These are phyloP conservation scores for Cichlasoma orientale DNA, from an alignment of 2,797 vertebrate species.

Conservation along the genomic window DNA sequence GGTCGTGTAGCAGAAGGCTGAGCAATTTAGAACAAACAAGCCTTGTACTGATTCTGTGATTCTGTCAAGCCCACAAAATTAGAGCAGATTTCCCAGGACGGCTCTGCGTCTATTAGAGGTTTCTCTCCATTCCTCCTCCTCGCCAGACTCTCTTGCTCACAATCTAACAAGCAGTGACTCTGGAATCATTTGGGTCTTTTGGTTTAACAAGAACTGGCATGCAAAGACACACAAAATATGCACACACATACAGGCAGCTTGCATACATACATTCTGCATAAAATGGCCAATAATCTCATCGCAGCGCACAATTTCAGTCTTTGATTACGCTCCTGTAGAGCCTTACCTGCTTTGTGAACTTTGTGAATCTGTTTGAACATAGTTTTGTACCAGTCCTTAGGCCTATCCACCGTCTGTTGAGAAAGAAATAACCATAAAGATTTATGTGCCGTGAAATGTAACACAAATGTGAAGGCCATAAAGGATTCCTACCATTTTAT, in stretches of 20 bases:
- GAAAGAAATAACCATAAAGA: constrained; percentile 37
- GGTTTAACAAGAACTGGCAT: constrained; percentile 45
- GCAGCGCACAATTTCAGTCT: neutral
- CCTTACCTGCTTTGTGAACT: constrained; percentile 95
- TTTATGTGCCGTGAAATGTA: constrained; percentile 32
- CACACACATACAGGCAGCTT: neutral
- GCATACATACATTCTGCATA: constrained; percentile 22
- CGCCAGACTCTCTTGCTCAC: constrained; percentile 39
- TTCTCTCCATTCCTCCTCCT: constrained; percentile 46
- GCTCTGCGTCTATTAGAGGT: constrained; percentile 59
- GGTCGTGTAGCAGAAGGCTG: constrained; percentile 34
- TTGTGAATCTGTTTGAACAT: constrained; percentile 99
- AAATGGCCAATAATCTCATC: neutral
- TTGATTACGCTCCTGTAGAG: neutral
- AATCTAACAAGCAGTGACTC: constrained; percentile 73
- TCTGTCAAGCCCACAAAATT: constrained; percentile 57
- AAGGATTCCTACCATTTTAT: constrained; percentile 20
- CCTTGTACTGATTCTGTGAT: constrained; percentile 59
- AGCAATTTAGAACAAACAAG: constrained; percentile 65
- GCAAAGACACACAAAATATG: constrained; percentile 17
- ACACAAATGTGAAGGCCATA: constrained; percentile 9
- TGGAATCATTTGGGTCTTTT: constrained; percentile 37
- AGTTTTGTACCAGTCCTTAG: constrained; percentile 99
- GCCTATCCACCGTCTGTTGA: constrained; percentile 93
- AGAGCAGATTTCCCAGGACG: constrained; percentile 67